Conservation (phyloP, 2,797 vertebrate genomes). For the Acanthurus lineatus region DNA sequence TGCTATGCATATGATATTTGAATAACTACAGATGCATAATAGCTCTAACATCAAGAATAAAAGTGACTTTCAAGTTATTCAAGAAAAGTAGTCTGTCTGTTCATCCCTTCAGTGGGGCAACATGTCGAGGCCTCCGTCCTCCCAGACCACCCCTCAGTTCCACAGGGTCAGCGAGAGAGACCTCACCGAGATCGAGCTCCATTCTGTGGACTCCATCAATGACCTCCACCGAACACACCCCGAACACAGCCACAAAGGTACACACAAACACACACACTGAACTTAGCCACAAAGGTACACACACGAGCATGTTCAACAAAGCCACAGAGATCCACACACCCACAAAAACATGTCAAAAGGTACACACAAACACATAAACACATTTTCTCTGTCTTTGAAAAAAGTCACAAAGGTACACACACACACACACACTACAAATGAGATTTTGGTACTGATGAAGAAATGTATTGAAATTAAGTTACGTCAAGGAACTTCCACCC, state of each 20-base stretch:
- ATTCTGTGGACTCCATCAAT: conserved; percentile 93
- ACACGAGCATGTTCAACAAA: not conserved
- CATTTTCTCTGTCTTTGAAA: not conserved
- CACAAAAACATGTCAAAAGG: too few species aligned
- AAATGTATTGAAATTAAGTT: too few species aligned
- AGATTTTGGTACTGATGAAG: not conserved
- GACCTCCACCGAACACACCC: conserved; percentile 88
- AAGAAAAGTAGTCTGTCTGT: not conserved
- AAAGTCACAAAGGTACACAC: conserved; percentile 28
- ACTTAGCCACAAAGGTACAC: conserved; percentile 2
- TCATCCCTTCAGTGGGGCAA: conserved; percentile 43
- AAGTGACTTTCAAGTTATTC: too few species aligned
- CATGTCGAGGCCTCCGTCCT: conserved; percentile 75
- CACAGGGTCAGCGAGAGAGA: conserved; percentile 84
- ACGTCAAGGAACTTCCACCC: too few species aligned
- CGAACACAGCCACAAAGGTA: conserved; percentile 76
- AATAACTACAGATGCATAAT: too few species aligned
- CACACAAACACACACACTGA: conserved; percentile 23
- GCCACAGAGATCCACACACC: too few species aligned
- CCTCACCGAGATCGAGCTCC: conserved; percentile 90
- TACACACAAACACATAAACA: too few species aligned
- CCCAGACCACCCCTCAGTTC: conserved; percentile 77
- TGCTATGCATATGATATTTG: not conserved
- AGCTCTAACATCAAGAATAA: too few species aligned
- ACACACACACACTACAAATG: conserved; percentile 35